These are phyloP conservation scores for Lepidocolaptes lacrymiger DNA, from an alignment of 2,797 vertebrate genomes.

Conservation along the genomic window DNA sequence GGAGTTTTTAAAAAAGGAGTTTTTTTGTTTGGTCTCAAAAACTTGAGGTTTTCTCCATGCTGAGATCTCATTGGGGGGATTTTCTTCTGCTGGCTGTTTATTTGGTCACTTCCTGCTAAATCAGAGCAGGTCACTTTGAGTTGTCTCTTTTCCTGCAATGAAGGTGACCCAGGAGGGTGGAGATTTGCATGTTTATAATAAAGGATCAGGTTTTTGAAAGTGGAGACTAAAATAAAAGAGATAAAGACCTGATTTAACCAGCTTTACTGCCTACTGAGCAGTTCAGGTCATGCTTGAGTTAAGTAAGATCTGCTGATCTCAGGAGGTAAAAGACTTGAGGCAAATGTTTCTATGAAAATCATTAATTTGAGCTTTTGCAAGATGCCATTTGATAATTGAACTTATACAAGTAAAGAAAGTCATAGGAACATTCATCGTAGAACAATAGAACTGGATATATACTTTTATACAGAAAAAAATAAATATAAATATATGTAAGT, in stretches of 20 bases:
- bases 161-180: background rate
- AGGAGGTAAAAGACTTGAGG: background rate
- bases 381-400: background rate
- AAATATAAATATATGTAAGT: fast-evolving
- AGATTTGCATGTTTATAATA: background rate
- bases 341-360: background rate
- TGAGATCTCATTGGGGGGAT: background rate
- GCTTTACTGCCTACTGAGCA: background rate
- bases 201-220: no score
- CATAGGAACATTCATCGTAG: fast-evolving
- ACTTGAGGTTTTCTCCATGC: background rate
- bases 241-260: background rate
- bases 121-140: background rate
- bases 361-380: background rate
- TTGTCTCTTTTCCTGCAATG: background rate
- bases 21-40: background rate
- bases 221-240: fast-evolving
- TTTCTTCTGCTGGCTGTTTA: background rate
- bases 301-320: background rate
- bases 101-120: slow-evolving; percentile 14
- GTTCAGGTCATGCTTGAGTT: background rate
- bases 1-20: background rate
- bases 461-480: fast-evolving
- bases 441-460: background rate
- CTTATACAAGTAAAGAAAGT: background rate